Percentiles rank a stretch among this genome's conserved stretches.
Evolutionary conservation across 35 echinoderm and acorn worm genomes (phyloP).

Genomic region (Hemicentrotus pulcherrimus): DNA sequence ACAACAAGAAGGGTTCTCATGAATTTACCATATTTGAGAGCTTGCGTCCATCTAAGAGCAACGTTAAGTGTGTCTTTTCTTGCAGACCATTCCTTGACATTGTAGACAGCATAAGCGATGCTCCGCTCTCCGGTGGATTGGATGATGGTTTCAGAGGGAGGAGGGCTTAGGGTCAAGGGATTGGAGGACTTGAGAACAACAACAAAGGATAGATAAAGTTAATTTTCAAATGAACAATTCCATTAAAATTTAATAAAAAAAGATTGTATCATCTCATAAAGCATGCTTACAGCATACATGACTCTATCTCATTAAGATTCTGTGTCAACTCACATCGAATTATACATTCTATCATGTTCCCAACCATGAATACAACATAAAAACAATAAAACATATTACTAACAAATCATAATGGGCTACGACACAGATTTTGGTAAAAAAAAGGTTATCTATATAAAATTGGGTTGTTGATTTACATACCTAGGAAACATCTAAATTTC

Average conservation of each 20-base stretch:
- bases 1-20: neutral
- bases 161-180: constrained; percentile 46
- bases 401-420: too few species aligned
- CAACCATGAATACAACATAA: too few species aligned
- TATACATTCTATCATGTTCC: neutral
- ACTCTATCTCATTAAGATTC: too few species aligned
- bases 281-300: too few species aligned
- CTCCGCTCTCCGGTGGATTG: constrained; percentile 15
- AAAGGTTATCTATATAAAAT: too few species aligned
- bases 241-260: neutral
- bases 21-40: constrained; percentile 67
- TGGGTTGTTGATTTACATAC: too few species aligned
- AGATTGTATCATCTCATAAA: too few species aligned
- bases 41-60: constrained; percentile 58
- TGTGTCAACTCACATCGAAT: neutral
- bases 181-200: constrained; percentile 27
- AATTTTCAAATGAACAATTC: neutral
- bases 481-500: too few species aligned
- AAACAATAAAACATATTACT: too few species aligned
- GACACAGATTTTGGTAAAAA: too few species aligned
- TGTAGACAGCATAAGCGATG: constrained; percentile 59
- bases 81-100: constrained; percentile 52
- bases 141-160: constrained; percentile 46
- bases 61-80: constrained; percentile 38
- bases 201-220: neutral